Evolutionary conservation across 2,797 vertebrate genomes (phyloP).

Genomic region (Mycteria americana): DNA sequence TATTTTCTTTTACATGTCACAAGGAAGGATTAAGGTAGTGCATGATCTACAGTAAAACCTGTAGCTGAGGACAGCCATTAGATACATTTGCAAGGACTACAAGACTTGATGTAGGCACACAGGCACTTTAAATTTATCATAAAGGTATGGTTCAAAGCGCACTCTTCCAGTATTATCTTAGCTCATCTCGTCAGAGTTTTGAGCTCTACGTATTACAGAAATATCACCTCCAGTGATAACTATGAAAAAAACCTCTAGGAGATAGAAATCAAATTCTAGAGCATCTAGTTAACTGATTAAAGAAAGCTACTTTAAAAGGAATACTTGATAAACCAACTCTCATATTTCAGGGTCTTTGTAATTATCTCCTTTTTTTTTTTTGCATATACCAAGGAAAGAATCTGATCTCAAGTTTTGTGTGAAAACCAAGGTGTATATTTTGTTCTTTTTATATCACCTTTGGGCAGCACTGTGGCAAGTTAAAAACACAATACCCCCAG

Average conservation of each 20-base stretch:
- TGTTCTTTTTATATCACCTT: background rate
- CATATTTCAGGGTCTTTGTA: background rate
- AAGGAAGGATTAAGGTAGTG: background rate
- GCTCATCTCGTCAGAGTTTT: background rate
- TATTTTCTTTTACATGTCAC: background rate
- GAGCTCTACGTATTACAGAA: background rate
- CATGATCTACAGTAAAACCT: background rate
- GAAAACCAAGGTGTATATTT: background rate
- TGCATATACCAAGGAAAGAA: background rate
- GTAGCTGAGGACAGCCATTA: background rate
- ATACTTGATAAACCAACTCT: background rate
- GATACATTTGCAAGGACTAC: background rate
- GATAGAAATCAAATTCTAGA: background rate
- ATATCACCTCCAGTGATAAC: background rate
- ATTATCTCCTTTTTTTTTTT: background rate
- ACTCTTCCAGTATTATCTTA: background rate
- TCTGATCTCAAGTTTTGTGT: background rate
- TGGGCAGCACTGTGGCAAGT: background rate
- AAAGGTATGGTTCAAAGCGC: background rate
- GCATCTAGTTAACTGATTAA: background rate
- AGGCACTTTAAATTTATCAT: background rate
- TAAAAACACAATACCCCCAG: background rate
- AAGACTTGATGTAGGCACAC: background rate
- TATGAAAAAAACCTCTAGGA: background rate
- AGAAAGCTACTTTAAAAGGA: background rate